These are phyloP conservation scores for Lagodon rhomboides DNA, from an alignment of 2,797 vertebrate genomes.

Conservation along the genomic window DNA sequence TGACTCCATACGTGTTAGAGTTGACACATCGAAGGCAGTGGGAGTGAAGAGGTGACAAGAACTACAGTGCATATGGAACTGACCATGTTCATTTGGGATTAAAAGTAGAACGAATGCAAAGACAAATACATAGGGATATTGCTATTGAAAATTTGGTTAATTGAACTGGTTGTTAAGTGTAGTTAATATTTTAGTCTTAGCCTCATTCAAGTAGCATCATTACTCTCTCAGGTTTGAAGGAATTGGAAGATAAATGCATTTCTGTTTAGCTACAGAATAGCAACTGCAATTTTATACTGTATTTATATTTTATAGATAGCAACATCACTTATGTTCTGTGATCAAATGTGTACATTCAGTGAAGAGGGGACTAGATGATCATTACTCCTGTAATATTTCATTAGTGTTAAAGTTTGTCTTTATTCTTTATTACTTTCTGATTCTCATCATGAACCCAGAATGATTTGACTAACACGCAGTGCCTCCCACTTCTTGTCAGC, in stretches of 20 bases:
- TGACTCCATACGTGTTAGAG: neutral
- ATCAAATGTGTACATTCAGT: constrained; percentile 16
- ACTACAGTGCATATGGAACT: neutral
- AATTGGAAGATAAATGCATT: neutral
- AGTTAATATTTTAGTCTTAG: neutral
- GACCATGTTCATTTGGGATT: neutral
- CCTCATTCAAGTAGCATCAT: neutral
- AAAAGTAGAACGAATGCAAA: neutral
- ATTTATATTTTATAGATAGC: constrained; percentile 5
- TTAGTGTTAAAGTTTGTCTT: constrained; percentile 28
- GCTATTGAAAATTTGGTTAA: neutral
- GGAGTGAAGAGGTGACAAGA: neutral
- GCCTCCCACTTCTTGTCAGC: constrained; percentile 70
- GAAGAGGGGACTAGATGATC: constrained; percentile 17
- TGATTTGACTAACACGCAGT: constrained; percentile 68
- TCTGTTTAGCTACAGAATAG: constrained; percentile 10
- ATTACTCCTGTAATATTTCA: constrained; percentile 38
- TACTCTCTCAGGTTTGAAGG: neutral
- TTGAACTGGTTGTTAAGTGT: neutral
- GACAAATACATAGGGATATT: too few species aligned
- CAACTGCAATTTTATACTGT: constrained; percentile 8
- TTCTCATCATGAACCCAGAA: constrained; percentile 49
- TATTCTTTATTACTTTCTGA: constrained; percentile 57
- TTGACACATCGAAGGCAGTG: constrained; percentile 8
- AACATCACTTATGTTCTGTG: constrained; percentile 18